Base-by-base conservation (phyloP, 2,797 vertebrate species). In the Channa striata region DNA sequence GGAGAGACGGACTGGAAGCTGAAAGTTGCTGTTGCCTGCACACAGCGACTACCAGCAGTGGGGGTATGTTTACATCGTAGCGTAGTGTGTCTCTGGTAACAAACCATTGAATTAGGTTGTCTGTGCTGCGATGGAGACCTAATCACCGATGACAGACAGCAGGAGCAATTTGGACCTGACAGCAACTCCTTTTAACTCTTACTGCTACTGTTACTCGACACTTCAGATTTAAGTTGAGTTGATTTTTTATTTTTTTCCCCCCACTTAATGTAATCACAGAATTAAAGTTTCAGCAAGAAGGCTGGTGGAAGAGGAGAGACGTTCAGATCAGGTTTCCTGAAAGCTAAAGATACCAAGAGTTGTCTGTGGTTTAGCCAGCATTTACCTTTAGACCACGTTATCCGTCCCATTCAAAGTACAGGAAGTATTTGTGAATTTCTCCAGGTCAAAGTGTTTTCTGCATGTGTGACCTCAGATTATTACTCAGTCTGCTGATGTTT, bases 1-100 rank as follows among this genome's bases (percentile, higher is more conserved):
- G 98, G 98, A 70, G 98, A 99, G 81, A 99, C 98, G 0, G 98
- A 99, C 88, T 99, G 98, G 98, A 99, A 99, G 75, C 94, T 98
- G 77, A 98, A 97, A 89, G 94, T 98, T 42, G 95, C 96, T 0
- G 98, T 99, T 40, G 93, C 92, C 78, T 99, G 97, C 91, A 98
- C 98, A 0, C 98, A 99, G 40, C 93, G 97, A 54, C 94, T 99
- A 2, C 95, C 97, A 4, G 96, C 97, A 33, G 87, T 99, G 34
- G 97, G 96, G 94, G 98, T 99, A 86, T 11, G 86, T 56, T 56
- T 50, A 16, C 34, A 19, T 62, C 63, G 59, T 25, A 9, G 11
- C 37, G 40, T 5, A 1, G 49, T 39, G 69, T 33, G 37, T 72
- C 58, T 68, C 62, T 80, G 61, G 65, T 77, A 72, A 52, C 69